phyloP scores from a whole-genome alignment of 1,140 invertebrate species.

The Colletes gigas region DNA sequence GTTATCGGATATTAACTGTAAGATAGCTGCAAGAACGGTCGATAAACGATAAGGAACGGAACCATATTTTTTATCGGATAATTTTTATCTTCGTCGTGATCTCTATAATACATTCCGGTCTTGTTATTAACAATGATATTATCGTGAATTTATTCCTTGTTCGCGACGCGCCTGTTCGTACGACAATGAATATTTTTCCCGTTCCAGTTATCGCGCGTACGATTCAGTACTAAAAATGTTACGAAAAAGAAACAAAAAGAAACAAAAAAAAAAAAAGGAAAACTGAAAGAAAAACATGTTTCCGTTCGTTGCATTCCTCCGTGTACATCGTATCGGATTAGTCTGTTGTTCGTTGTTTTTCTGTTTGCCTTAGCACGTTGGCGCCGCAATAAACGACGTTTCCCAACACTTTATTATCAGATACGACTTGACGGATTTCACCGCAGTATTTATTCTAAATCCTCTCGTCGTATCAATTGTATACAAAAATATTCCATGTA shows the following conservation, averaged over 20 bases:
- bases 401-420: conserved; percentile 48
- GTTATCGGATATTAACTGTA: not conserved
- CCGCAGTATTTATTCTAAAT: conserved; percentile 52
- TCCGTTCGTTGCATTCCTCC: too few relatives aligned
- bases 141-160: too few relatives aligned
- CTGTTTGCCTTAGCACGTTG: conserved; percentile 36
- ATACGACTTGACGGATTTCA: conserved; percentile 21
- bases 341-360: conserved; percentile 40
- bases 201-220: too few relatives aligned
- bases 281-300: not conserved
- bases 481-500: conserved; percentile 37
- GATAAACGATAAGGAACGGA: conserved; percentile 5
- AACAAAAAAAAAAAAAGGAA: too few relatives aligned
- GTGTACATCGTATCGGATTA: not conserved
- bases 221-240: not conserved
- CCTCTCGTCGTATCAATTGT: conserved; percentile 34
- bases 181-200: too few relatives aligned
- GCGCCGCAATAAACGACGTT: conserved; percentile 33
- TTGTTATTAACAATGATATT: not conserved
- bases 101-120: not conserved
- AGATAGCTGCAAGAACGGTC: not conserved
- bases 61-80: not conserved
- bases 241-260: not conserved
- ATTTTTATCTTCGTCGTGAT: not conserved
- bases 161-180: too few relatives aligned